Percentiles rank a stretch among this genome's conserved stretches.
These are phyloP conservation scores for Nannobrachium achirus DNA, from an alignment of 2,113 vertebrate species.

Conservation along the genomic window DNA sequence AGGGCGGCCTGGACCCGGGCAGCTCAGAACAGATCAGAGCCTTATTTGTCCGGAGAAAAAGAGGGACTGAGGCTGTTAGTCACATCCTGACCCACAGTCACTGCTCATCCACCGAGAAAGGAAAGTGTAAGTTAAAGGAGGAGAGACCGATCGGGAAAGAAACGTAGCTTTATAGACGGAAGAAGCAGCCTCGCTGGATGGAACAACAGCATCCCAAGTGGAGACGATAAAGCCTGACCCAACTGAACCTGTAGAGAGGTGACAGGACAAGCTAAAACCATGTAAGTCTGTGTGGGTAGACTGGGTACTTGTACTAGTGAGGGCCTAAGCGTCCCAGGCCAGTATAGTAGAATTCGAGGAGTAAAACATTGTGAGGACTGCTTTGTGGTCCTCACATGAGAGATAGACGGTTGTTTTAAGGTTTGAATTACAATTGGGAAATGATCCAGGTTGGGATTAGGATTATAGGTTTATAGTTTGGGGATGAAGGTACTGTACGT, in stretches of 20 bases:
- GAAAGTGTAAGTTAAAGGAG: conserved; percentile 20
- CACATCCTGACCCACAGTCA: not conserved
- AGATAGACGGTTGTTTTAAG: too few species aligned
- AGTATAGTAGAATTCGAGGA: too few species aligned
- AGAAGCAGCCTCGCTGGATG: conserved; percentile 15
- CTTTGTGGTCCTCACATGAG: too few species aligned
- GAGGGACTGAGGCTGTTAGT: conserved; percentile 39
- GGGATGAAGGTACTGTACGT: too few species aligned
- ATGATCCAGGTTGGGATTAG: too few species aligned
- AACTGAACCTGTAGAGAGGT: conserved; percentile 33
- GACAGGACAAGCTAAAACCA: conserved; percentile 37
- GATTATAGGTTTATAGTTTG: too few species aligned
- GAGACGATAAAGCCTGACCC: conserved; percentile 32
- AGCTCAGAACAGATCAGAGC: conserved; percentile 37
- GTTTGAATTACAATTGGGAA: too few species aligned
- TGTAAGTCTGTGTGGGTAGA: conserved; percentile 37
- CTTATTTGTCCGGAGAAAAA: conserved; percentile 60
- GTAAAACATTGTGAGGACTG: too few species aligned
- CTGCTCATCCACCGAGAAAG: conserved; percentile 47
- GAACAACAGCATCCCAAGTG: conserved; percentile 40
- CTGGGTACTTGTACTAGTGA: not conserved
- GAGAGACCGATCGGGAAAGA: conserved; percentile 1
- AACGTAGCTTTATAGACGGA: conserved; percentile 18
- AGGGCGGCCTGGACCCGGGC: conserved; percentile 6
- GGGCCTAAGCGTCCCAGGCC: too few species aligned